Evolutionary conservation across 2,888 invertebrate species (phyloP), one percentile per base, ranked within the genome.

Genomic region (Ectemnius cavifrons): DNA sequence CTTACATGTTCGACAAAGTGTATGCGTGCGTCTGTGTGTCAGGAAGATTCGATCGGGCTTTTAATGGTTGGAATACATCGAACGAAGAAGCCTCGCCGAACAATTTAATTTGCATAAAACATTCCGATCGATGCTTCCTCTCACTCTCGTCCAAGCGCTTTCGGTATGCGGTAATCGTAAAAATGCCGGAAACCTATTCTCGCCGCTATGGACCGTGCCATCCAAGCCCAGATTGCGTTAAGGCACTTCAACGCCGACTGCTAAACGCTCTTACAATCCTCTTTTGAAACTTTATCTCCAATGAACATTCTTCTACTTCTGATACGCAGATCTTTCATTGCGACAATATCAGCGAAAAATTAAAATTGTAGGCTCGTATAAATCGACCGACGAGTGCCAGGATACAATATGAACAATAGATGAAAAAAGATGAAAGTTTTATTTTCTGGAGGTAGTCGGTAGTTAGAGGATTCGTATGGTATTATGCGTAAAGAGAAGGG

Each of bases 71-170:
- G 60, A 67, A 78, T 78, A 73, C 59, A 67, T 68, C 68, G 69
- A 71, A 20, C 59, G 63, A 60, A 47, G 62, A 56, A 52, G 57
- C 68, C 72, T 68, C 67, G 60, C 49, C 75, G 68, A 80, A 84
- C 80, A 77, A 84, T 82, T 80, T 66, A 62, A 84, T 83, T 84
- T 79, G 80, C 80, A 82, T 82, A 74, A 84, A 84, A 80, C 77
- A 82, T 82, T 71, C 65, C 72, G 63, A 75, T 77, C 67, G 79
- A 72, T 66, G 63, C 75, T 66, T 20, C 45, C 62, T 60, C 52
- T 61, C 58, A 71, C 52, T 67, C 27, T 59, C 27, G 58, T 67
- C 5, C 57, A 61, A 56, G 23, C 63, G 60, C 46, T 59, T 58
- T 68, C 62, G 52, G 27, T 56, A 62, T 13, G 14, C 20, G 67